A percentile compares a stretch with the other conserved stretches of the same genome.
These are phyloP conservation scores for Phorcus lineatus DNA, from an alignment of 2,888 invertebrate species.

Conservation along the genomic window DNA sequence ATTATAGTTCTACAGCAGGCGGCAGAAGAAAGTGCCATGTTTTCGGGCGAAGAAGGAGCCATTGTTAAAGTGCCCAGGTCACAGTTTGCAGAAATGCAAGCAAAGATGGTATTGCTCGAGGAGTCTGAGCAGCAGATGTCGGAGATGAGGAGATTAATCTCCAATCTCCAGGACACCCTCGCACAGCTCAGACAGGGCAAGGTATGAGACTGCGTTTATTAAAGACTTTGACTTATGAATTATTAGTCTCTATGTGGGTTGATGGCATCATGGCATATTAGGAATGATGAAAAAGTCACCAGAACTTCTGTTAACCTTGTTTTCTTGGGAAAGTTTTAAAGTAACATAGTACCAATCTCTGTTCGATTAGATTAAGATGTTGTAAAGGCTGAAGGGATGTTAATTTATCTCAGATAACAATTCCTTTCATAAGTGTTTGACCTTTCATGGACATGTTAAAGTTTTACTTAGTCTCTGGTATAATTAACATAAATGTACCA, in stretches of 20 bases:
- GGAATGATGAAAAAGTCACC: no score
- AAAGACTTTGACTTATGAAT: not conserved
- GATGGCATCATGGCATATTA: no score
- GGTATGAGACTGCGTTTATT: slow-evolving; percentile 37
- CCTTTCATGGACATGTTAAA: no score
- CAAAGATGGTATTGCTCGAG: slow-evolving; percentile 52
- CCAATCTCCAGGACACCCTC: slow-evolving; percentile 59
- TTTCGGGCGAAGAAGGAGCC: slow-evolving; percentile 27
- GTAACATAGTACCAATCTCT: no score
- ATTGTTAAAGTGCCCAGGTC: slow-evolving; percentile 46
- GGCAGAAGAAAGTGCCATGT: slow-evolving; percentile 42
- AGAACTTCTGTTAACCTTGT: no score
- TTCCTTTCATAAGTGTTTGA: no score
- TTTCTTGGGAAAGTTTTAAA: no score
- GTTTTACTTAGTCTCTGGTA: no score
- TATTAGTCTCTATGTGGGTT: not conserved
- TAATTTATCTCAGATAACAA: no score
- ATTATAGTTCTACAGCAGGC: slow-evolving; percentile 59
- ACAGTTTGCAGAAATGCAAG: slow-evolving; percentile 52
- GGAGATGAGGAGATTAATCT: slow-evolving; percentile 55
- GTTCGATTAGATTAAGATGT: no score
- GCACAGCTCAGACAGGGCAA: slow-evolving; percentile 59
- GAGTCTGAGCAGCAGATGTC: slow-evolving; percentile 57
- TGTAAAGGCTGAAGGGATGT: no score
- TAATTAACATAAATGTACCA: no score